Percentiles rank a stretch among this genome's conserved stretches.
phyloP scores from a whole-genome alignment of 2,888 invertebrate genomes.

The Sarcophaga carnaria region DNA sequence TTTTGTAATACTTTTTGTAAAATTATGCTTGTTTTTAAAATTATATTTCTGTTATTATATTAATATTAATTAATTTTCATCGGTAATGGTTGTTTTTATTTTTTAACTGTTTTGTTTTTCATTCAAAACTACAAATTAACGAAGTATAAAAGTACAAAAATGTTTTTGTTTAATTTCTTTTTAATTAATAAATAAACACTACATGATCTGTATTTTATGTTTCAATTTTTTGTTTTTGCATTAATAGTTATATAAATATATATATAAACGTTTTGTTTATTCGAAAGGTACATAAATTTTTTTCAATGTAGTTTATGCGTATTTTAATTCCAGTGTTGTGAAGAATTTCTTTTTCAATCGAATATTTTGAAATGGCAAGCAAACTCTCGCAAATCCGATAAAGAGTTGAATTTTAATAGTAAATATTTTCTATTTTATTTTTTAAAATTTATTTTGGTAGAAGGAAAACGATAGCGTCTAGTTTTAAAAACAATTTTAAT shows the following conservation, averaged over 20 bases:
- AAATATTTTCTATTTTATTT: no score
- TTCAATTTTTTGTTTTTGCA: conserved; percentile 23
- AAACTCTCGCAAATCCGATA: neutral
- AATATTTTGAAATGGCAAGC: neutral
- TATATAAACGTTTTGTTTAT: conserved; percentile 64
- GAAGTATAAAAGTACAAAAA: conserved; percentile 68
- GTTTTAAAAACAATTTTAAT: no score
- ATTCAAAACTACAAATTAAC: conserved; percentile 64
- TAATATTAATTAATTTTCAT: conserved; percentile 21
- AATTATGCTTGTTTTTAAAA: conserved; percentile 44
- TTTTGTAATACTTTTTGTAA: conserved; percentile 41
- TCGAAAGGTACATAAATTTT: conserved; percentile 76
- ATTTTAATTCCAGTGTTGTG: neutral
- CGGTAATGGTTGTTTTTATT: neutral
- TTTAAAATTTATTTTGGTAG: no score
- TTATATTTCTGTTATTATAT: conserved; percentile 53
- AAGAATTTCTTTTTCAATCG: neutral
- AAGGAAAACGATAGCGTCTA: no score
- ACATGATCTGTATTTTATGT: conserved; percentile 40
- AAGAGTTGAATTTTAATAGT: no score
- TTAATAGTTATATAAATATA: conserved; percentile 55
- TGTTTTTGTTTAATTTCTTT: conserved; percentile 43
- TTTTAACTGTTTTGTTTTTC: conserved; percentile 8
- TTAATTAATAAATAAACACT: conserved; percentile 57
- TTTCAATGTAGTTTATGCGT: conserved; percentile 43